phyloP scores from a whole-genome alignment of 2,113 vertebrate species.

The Ctenodactylus gundi region DNA sequence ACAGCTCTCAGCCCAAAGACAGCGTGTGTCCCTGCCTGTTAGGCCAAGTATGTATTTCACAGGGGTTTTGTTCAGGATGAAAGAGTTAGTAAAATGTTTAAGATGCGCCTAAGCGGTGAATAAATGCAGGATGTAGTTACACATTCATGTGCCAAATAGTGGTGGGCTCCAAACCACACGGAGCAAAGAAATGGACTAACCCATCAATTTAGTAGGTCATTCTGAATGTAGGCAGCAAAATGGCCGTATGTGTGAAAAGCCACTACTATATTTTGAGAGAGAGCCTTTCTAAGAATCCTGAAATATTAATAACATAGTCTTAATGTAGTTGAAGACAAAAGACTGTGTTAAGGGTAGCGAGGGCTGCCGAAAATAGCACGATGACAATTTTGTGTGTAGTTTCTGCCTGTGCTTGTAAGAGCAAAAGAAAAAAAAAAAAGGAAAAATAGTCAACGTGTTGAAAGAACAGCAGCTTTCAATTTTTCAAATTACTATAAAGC shows the following conservation, averaged over 20 bases:
- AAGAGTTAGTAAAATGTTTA: neutral
- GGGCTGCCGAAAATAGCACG: slow-evolving; percentile 32
- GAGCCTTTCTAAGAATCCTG: slow-evolving; percentile 77
- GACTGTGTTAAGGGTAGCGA: neutral
- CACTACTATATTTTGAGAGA: slow-evolving; percentile 65
- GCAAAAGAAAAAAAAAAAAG: slow-evolving; percentile 33
- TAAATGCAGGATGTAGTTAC: slow-evolving; percentile 58
- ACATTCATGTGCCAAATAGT: neutral
- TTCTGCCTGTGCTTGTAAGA: slow-evolving; percentile 52
- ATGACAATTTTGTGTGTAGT: slow-evolving; percentile 71
- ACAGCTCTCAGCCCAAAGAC: neutral
- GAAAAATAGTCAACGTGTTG: slow-evolving; percentile 16
- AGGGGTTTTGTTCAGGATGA: slow-evolving; percentile 37
- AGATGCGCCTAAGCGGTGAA: slow-evolving; percentile 38
- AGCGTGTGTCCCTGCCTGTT: slow-evolving; percentile 40
- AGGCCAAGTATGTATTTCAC: slow-evolving; percentile 34
- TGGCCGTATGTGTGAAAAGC: slow-evolving; percentile 67
- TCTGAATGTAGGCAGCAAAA: slow-evolving; percentile 75
- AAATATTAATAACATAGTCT: slow-evolving; percentile 84
- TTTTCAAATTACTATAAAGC: slow-evolving; percentile 35
- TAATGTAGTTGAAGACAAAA: slow-evolving; percentile 81
- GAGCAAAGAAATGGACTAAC: slow-evolving; percentile 30
- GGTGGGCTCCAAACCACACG: slow-evolving; percentile 48
- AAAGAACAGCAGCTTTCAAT: slow-evolving; percentile 15
- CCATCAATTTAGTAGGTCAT: slow-evolving; percentile 50